Percentiles rank a stretch among this genome's conserved stretches.
These are phyloP conservation scores for Bursaphelenchus mucronatus DNA, from an alignment of 1,140 invertebrate genomes.

Conservation along the genomic window DNA sequence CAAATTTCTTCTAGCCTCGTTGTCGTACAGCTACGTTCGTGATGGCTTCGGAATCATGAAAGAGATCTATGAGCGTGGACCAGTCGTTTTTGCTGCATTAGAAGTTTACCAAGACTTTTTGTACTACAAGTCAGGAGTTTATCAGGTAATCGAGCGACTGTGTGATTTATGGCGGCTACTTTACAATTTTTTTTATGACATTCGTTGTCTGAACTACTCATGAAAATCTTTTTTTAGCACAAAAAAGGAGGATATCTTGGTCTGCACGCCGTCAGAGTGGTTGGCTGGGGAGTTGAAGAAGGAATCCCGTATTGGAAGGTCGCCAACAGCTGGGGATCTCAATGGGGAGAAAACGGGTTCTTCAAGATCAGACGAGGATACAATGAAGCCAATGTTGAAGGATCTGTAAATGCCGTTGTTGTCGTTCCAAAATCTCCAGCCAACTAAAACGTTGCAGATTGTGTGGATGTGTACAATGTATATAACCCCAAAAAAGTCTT, in stretches of 20 bases:
- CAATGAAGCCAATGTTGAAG: constrained; percentile 80
- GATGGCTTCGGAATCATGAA: constrained; percentile 71
- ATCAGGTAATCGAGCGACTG: constrained; percentile 65
- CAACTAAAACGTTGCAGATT: too few species aligned
- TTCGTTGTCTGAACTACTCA: too few species aligned
- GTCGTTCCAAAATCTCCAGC: too few species aligned
- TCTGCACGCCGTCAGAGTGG: constrained; percentile 80
- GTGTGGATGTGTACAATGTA: too few species aligned
- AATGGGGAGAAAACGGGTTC: constrained; percentile 75
- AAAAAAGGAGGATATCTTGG: constrained; percentile 69
- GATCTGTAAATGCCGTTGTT: constrained; percentile 66
- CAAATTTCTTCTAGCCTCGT: constrained; percentile 64
- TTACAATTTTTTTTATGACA: too few species aligned
- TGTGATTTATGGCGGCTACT: too few species aligned
- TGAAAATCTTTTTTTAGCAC: constrained; percentile 63
- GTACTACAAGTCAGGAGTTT: constrained; percentile 69
- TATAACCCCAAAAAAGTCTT: too few species aligned
- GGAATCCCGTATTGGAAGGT: constrained; percentile 78
- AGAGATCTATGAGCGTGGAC: constrained; percentile 82
- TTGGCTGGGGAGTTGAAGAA: constrained; percentile 80
- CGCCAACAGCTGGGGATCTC: constrained; percentile 85
- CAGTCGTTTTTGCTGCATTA: constrained; percentile 82
- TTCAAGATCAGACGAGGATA: constrained; percentile 80
- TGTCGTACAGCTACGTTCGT: constrained; percentile 74
- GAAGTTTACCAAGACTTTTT: constrained; percentile 81